These are phyloP conservation scores for Fratercula arctica DNA, from an alignment of 2,797 vertebrate species.

Conservation along the genomic window DNA sequence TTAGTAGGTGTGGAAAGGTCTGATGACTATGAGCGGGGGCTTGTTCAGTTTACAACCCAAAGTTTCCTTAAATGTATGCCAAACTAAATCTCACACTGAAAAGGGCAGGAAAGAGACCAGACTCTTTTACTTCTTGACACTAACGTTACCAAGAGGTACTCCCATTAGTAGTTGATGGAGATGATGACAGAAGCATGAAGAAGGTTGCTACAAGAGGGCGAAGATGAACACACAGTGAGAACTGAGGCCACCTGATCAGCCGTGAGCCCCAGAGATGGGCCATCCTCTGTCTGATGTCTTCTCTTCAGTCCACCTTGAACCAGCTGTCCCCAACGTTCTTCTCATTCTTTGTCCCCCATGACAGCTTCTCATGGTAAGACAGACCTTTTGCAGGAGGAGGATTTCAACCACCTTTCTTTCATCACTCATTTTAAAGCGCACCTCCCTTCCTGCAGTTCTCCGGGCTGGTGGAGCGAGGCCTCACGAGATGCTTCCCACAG, in stretches of 20 bases:
- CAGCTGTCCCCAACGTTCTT: not conserved
- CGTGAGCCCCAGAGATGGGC: not conserved
- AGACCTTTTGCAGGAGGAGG: not conserved
- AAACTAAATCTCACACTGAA: not conserved
- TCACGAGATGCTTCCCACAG: not conserved
- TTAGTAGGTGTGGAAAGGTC: not conserved
- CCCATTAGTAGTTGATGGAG: not conserved
- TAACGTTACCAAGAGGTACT: not conserved
- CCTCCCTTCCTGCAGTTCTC: not conserved
- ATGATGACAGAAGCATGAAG: not conserved
- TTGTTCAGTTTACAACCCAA: not conserved
- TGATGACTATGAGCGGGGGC: fast-evolving
- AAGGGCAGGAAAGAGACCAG: not conserved
- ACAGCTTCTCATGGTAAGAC: not conserved
- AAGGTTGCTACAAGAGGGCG: not conserved
- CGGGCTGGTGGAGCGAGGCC: not conserved
- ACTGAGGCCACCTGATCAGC: not conserved
- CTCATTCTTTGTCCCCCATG: not conserved
- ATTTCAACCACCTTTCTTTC: not conserved
- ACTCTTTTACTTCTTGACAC: not conserved
- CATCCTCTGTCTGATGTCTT: not conserved
- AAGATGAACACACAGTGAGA: fast-evolving
- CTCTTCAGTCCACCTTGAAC: not conserved
- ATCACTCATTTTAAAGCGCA: fast-evolving
- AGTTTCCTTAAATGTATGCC: not conserved